A percentile compares a stretch with the other conserved stretches of the same genome.
Evolutionary conservation across 1,140 invertebrate species (phyloP).

Genomic region (Stratiolaelaps scimitus): DNA sequence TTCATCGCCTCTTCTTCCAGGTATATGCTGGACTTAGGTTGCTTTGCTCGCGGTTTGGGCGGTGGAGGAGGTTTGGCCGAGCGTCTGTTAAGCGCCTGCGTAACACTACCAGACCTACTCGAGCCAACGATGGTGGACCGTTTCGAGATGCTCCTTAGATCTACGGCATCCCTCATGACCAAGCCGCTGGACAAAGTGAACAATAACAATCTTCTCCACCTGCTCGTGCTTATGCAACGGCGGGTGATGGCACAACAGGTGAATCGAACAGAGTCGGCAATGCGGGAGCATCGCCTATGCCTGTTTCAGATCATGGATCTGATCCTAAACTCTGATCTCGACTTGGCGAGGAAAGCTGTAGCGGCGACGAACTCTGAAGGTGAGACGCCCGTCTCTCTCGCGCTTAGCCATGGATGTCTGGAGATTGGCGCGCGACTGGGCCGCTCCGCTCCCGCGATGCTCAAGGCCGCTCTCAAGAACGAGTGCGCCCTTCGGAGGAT

Average conservation of each 20-base stretch:
- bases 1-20: too few relatives aligned
- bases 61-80: conserved; percentile 15
- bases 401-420: conserved; percentile 12
- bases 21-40: conserved; percentile 27
- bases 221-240: conserved; percentile 7
- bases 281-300: conserved; percentile 10
- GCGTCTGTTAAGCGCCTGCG: not conserved
- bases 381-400: conserved; percentile 1
- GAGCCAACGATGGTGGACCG: conserved; percentile 10
- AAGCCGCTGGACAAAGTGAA: not conserved
- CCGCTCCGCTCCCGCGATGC: not conserved
- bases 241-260: conserved; percentile 6
- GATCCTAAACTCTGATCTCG: not conserved
- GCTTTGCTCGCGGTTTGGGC: conserved; percentile 10
- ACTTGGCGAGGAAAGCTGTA: not conserved
- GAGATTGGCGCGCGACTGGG: not conserved
- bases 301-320: conserved; percentile 8
- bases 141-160: conserved; percentile 8
- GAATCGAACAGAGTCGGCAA: not conserved
- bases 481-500: conserved; percentile 6
- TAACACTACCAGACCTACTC: not conserved
- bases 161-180: not conserved
- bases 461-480: not conserved
- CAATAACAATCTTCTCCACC: conserved; percentile 17
- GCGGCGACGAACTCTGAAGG: not conserved